Evolutionary conservation across 2,113 vertebrate genomes (phyloP).

Genomic region (Oxyruncus cristatus): DNA sequence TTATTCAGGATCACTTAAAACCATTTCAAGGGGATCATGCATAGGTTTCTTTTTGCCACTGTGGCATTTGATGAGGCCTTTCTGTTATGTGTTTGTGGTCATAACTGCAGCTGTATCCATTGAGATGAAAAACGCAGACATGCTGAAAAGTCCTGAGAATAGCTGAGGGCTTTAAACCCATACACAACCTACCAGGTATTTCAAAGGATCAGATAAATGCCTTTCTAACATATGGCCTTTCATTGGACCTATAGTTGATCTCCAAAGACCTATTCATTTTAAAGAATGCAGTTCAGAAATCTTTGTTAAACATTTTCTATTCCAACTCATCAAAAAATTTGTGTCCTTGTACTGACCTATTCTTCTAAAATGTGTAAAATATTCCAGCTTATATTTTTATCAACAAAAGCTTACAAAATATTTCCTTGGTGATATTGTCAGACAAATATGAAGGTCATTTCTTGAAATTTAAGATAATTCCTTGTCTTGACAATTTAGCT

Average conservation of each 20-base stretch:
- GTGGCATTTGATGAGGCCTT: background rate
- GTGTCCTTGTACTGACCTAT: background rate
- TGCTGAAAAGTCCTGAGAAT: background rate
- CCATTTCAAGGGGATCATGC: background rate
- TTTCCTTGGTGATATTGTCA: background rate
- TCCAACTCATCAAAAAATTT: background rate
- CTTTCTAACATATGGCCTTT: background rate
- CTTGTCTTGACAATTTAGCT: background rate
- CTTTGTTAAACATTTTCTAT: background rate
- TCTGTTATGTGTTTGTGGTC: background rate
- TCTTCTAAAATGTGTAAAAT: background rate
- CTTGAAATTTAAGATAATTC: background rate
- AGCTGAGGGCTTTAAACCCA: background rate
- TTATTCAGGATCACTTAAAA: background rate
- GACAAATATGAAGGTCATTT: background rate
- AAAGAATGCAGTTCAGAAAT: background rate
- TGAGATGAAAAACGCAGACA: background rate
- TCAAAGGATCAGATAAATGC: background rate
- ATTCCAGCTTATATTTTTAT: background rate
- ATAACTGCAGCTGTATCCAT: background rate
- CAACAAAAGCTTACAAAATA: background rate
- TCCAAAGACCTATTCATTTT: background rate
- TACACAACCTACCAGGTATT: background rate
- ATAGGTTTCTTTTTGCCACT: background rate
- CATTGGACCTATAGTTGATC: background rate